Base-by-base conservation (phyloP, 2,888 invertebrate species). In the Caenorhabditis panamensis region DNA sequence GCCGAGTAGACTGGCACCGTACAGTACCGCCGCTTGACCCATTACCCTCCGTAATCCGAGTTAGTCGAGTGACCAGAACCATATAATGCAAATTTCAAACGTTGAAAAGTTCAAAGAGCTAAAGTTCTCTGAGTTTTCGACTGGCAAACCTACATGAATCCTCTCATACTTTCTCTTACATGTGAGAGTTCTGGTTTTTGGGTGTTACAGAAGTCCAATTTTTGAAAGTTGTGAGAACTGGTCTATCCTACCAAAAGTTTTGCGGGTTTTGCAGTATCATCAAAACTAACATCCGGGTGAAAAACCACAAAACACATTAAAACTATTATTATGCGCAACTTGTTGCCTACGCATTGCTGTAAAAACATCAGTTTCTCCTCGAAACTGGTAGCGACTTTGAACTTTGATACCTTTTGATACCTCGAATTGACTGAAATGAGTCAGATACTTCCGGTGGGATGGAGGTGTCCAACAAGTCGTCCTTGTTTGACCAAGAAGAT, bases 11-110 rank as follows among this genome's bases (percentile, higher is more conserved):
- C 18, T 16, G 41, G 41, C 41, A 41, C 26, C 22, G 51, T 9
- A 24, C 13, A 44, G 13, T 6, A 22, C 54, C 66, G 26, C 2
- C 66, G 26, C 2, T 66, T 41, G 64, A 53, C 37, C 49, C 31
- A 41, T 13, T 3, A 41, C 5, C 41, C 16, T 3, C n/a, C n/a
- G 13, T 41, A 41, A 41, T 41, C 41, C 41, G 13, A 41, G 41
- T 31, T 31, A 9, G 31, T 31, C 5, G 5, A 31, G 31, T 31
- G 31, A 9, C 31, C 31, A 31, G 31, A 31, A 4, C 9, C 31
- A 31, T 9, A 9, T 4, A 31, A 31, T 31, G 4, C 31, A 31
- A 31, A 31, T 31, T 4, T 9, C 9, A 31, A 31, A 31, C 31
- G 31, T 9, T 31, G 5, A 31, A 31, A 31, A 31, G 31, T 31